Evolutionary conservation across 2,888 invertebrate genomes (phyloP), one percentile per base, ranked within the genome.

Genomic region (Andrena praecox): DNA sequence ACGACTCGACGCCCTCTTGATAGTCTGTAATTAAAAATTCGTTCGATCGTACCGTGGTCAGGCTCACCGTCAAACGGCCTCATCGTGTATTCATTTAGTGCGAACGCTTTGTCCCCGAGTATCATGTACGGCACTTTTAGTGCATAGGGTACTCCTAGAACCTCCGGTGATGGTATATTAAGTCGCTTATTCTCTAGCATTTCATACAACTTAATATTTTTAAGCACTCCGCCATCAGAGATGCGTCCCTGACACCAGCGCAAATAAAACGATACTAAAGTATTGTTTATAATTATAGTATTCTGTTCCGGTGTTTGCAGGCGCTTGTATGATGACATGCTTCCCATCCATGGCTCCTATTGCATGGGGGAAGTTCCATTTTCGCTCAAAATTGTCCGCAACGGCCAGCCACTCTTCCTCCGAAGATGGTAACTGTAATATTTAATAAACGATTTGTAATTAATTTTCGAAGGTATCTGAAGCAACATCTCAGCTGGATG

Each of bases 111-210:
- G 2, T 60, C 60, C 0, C 31, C 60, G 2, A 60, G 31, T 0
- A 60, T 0, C 12, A 60, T n/a, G 7, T 16, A 60, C 12, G 60
- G 60, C 2, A 60, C 31, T 6, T 33, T 10, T 0, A 33, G 0
- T 0, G 16, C n/a, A 2, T 27, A 29, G 0, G 16, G 16, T 7
- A 31, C n/a, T 6, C 0, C n/a, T 6, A 31, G 7, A n/a, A 33
- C 0, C 0, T n/a, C n/a, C n/a, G 31, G n/a, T 0, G 31, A 0
- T 35, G 35, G 35, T 0, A 35, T 35, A 2, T 10, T 35, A 0
- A 35, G 35, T 10, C 2, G 0, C 4, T 31, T 4, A 0, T 60
- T 31, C 16, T 31, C 2, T 1, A 60, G 1, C 2, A 8, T 29
- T 1, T 31, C 31, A 0, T 31, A 60, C 2, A 60, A 8, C 0